Evolutionary conservation across 1,140 invertebrate genomes (phyloP).

Genomic region (Cydia splendana): DNA sequence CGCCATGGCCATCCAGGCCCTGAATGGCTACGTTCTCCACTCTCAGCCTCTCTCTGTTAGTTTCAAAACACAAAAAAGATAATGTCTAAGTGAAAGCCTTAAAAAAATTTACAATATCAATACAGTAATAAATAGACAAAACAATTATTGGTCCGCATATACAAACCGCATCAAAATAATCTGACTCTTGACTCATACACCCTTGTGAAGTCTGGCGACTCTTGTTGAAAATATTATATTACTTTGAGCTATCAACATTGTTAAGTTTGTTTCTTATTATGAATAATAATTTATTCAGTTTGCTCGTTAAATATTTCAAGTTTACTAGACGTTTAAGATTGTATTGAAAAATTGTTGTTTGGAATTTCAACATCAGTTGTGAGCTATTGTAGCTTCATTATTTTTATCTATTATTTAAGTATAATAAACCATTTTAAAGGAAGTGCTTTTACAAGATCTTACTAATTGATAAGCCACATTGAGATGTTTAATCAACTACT

Average conservation of each 20-base stretch:
- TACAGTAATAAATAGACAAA: constrained; percentile 76
- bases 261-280: constrained; percentile 80
- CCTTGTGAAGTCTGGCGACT: constrained; percentile 63
- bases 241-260: constrained; percentile 78
- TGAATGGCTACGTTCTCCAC: constrained; percentile 98
- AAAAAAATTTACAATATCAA: constrained; percentile 71
- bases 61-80: constrained; percentile 95
- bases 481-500: constrained; percentile 79
- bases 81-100: constrained; percentile 69
- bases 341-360: constrained; percentile 73
- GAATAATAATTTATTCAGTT: constrained; percentile 80
- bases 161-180: constrained; percentile 61
- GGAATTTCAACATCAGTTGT: constrained; percentile 73
- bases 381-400: constrained; percentile 74
- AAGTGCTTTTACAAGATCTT: constrained; percentile 79
- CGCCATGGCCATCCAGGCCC: constrained; percentile 96
- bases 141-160: constrained; percentile 69
- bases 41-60: constrained; percentile 98
- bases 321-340: constrained; percentile 78
- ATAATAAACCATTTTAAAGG: constrained; percentile 73
- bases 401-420: constrained; percentile 79
- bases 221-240: constrained; percentile 78
- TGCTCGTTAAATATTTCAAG: constrained; percentile 79
- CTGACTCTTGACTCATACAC: constrained; percentile 58
- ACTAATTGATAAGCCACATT: constrained; percentile 76